phyloP scores from a whole-genome alignment of 1,140 invertebrate genomes.

The Nomia melanderi region DNA sequence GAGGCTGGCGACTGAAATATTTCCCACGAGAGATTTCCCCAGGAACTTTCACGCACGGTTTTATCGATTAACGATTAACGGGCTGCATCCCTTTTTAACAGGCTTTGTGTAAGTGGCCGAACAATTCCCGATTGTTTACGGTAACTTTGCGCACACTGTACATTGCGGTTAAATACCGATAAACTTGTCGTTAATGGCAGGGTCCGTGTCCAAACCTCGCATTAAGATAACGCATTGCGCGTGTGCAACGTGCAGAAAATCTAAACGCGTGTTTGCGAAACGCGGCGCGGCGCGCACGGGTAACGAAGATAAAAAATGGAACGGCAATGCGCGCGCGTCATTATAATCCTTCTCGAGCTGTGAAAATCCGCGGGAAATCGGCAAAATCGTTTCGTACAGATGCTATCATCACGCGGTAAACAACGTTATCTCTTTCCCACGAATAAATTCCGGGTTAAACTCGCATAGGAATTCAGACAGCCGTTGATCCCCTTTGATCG shows the following conservation, averaged over 20 bases:
- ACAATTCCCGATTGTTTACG: conserved; percentile 29
- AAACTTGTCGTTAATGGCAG: conserved; percentile 19
- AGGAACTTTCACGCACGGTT: neutral
- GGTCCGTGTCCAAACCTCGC: conserved; percentile 5
- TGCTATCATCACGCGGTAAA: conserved; percentile 46
- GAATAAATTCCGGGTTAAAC: conserved; percentile 46
- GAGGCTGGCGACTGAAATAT: neutral
- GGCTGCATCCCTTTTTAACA: conserved; percentile 14
- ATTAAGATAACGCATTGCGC: conserved; percentile 34
- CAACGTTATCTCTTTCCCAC: conserved; percentile 53
- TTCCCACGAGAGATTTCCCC: neutral
- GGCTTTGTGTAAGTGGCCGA: conserved; percentile 18
- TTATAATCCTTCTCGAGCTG: conserved; percentile 20
- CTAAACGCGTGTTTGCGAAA: neutral
- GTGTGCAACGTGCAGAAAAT: neutral
- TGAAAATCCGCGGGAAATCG: neutral
- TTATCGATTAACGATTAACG: conserved; percentile 19
- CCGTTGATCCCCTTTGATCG: neutral
- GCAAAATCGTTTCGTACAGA: conserved; percentile 7
- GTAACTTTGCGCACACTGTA: neutral
- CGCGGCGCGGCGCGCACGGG: neutral
- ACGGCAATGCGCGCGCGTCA: neutral
- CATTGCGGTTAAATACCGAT: conserved; percentile 38
- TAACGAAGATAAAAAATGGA: conserved; percentile 15
- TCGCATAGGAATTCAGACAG: conserved; percentile 5